Conservation (phyloP, 2,113 vertebrate species). For the Hippocampus zosterae region DNA sequence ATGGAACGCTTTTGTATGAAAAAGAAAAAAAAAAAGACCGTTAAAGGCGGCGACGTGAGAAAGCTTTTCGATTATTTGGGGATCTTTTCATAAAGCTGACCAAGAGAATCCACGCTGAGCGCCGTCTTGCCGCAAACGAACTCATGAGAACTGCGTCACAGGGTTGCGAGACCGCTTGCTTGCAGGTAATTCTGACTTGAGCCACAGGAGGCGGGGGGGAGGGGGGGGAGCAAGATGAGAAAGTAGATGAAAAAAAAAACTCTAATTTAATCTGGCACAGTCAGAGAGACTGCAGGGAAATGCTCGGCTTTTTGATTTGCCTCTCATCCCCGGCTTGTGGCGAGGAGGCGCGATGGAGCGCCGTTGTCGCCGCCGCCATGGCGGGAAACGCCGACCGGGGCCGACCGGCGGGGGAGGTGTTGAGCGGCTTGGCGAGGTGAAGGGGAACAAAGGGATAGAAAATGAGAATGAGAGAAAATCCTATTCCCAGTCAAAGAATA, state of each 20-base stretch:
- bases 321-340: constrained; percentile 53
- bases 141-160: constrained; percentile 44
- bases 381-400: constrained; percentile 23
- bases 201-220: constrained; percentile 45
- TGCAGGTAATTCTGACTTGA: constrained; percentile 63
- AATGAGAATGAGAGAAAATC: constrained; percentile 61
- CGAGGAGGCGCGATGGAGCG: constrained; percentile 55
- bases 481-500: constrained; percentile 63
- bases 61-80: neutral
- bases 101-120: constrained; percentile 18
- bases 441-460: constrained; percentile 48
- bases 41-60: neutral
- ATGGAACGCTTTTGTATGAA: neutral
- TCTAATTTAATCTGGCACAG: constrained; percentile 68
- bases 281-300: constrained; percentile 64
- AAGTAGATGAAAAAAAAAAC: constrained; percentile 65
- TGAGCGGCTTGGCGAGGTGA: constrained; percentile 42
- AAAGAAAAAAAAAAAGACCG: neutral
- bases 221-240: constrained; percentile 55
- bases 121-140: constrained; percentile 35
- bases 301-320: constrained; percentile 65
- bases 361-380: constrained; percentile 31
- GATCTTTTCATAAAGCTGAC: constrained; percentile 14
- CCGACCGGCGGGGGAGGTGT: constrained; percentile 21
- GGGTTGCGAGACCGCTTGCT: constrained; percentile 37